Evolutionary conservation across 2,113 vertebrate genomes (phyloP), one percentile per base, ranked within the genome.

Genomic region (Ameiurus melas): DNA sequence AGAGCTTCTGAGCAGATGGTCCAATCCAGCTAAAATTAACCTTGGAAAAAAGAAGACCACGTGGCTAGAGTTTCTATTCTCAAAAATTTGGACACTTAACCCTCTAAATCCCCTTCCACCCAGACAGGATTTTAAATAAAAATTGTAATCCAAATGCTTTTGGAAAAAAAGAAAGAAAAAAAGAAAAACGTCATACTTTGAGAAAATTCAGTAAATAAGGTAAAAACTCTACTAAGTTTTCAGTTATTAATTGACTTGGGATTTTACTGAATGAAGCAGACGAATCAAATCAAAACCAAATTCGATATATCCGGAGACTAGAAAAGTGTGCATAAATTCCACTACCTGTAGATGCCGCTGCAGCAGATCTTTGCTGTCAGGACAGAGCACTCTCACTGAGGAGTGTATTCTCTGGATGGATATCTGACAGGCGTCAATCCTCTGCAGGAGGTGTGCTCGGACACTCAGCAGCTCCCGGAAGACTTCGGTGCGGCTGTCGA

Each of bases 401-500:
- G 85, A 9, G 86, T 94, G 93, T 84, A 95, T 93, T 55, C 57
- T 90, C 84, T 93, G 92, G 16, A 95, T 86, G 14, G 92, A 91
- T 2, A 91, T 62, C 58, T 91, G 93, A 66, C 93, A 94, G 73
- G 92, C 90, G 19, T 90, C 82, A 0, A 95, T 91, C 93, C 92
- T 94, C 91, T 96, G 92, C 0, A 90, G 79, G 0, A 96, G 91
- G 83, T 95, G 94, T 39, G 91, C 93, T 91, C 92, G 95, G 79
- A 96, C 93, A 3, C 93, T 93, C 0, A 94, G 77, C 53, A 96
- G 92, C 87, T 96, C 95, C 88, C 95, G 91, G 27, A 94, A 96
- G n/a, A 95, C 94, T 2, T 95, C 94, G 0, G 89, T 94, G 89
- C 93, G 94, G 89, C 95, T 95, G 0, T 92, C 86, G 5, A 95